Conservation (phyloP, 2,888 invertebrate species). For the Erpobdella octoculata region DNA sequence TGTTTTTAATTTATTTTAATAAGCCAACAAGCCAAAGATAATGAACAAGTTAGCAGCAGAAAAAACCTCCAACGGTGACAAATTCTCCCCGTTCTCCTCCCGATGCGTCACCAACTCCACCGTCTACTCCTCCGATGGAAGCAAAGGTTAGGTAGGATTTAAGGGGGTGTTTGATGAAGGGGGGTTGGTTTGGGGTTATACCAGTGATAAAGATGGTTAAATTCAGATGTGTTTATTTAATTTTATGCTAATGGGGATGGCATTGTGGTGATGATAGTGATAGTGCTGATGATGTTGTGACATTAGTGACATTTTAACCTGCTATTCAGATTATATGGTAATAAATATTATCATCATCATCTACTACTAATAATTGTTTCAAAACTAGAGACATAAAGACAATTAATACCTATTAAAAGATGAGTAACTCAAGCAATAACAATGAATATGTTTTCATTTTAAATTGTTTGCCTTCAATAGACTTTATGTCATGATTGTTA, state of each 20-base stretch:
- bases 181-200: no score
- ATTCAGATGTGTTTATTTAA: background rate
- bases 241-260: background rate
- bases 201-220: background rate
- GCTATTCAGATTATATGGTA: no score
- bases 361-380: no score
- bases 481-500: no score
- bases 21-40: constrained; percentile 11
- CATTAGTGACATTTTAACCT: no score
- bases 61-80: constrained; percentile 15
- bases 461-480: no score
- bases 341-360: no score
- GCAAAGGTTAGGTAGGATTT: constrained; percentile 17
- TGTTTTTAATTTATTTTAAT: background rate
- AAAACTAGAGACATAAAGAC: no score
- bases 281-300: background rate
- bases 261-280: background rate
- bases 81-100: constrained; percentile 36
- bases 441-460: no score
- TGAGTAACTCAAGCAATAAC: no score
- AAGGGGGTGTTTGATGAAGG: background rate
- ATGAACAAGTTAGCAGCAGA: background rate
- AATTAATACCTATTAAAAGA: no score
- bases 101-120: constrained; percentile 32
- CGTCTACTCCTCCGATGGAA: constrained; percentile 27